Base-by-base conservation (phyloP, 1,140 invertebrate genomes). In the Bombus haemorrhoidalis region DNA sequence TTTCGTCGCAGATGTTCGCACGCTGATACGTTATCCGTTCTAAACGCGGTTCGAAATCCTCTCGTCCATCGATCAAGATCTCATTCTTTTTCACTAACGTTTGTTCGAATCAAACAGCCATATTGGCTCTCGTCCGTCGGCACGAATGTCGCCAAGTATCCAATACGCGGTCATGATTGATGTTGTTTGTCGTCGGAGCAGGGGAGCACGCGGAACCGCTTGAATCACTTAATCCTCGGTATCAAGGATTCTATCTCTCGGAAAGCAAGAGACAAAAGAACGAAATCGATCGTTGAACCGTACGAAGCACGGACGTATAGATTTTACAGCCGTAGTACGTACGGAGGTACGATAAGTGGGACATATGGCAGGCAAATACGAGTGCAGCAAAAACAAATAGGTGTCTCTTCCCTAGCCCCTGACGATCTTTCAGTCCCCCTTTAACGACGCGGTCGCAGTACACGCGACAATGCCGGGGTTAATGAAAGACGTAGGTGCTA, bases 401-500 rank as follows among this genome's bases (percentile, higher is more conserved):
- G 78, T 86, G 64, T 86, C 77, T 72, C 39, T 68, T 64, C 80
- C 79, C 59, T 59, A 39, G 5, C 43, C 74, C 59, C 39, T 53
- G 9, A 34, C 76, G 66, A 85, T 85, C 73, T 57, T 77, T 78
- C 47, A 22, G 68, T 76, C 85, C 64, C 83, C 86, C 78, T 87
- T 81, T 89, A 87, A 89, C 91, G 82, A 89, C 83, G 90, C 66
- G 87, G 83, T 79, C 83, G 71, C 77, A 59, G 73, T 77, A 69
- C 82, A 77, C 83, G 86, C 85, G 91, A 93, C 92, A 93, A 93
- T 92, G 87, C 77, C 86, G 83, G 78, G 86, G 92, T 92, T 93
- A 93, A 93, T 93, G 92, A 93, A 92, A 93, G 91, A 92, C 89
- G 89, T 88, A 91, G 90, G 89, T 87, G 91, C 92, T 89, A 92